phyloP scores from a whole-genome alignment of 1,140 invertebrate species.

The Diabrotica undecimpunctata region DNA sequence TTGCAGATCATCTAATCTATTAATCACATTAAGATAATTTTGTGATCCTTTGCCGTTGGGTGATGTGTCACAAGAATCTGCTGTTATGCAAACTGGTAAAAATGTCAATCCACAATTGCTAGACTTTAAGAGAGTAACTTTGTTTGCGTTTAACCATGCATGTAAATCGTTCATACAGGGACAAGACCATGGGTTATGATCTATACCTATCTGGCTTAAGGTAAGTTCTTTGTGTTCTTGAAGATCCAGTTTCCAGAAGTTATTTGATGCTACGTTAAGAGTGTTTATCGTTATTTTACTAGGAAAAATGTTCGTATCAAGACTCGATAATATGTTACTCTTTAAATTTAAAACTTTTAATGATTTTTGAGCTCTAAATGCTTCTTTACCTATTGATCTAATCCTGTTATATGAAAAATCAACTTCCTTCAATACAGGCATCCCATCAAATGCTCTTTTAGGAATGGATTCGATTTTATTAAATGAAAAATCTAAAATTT shows the following conservation, averaged over 20 bases:
- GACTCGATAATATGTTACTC: background rate
- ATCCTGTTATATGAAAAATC: background rate
- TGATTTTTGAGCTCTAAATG: background rate
- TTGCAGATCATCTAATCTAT: background rate
- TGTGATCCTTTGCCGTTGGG: background rate
- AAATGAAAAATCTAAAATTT: background rate
- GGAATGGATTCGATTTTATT: background rate
- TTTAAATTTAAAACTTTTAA: background rate
- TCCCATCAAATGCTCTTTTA: background rate
- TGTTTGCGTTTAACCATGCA: background rate
- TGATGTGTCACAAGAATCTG: background rate
- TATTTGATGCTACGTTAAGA: background rate
- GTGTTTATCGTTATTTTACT: background rate
- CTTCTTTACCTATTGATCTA: background rate
- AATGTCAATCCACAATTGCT: background rate
- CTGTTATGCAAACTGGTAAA: background rate
- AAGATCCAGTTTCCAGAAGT: background rate
- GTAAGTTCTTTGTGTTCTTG: background rate
- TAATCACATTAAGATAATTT: background rate
- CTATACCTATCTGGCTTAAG: background rate
- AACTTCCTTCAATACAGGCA: background rate
- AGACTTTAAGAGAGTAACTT: background rate
- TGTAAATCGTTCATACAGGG: background rate
- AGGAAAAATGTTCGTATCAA: background rate
- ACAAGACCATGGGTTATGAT: background rate